Base-by-base conservation (phyloP, 2,888 invertebrate species). In the Tupiocoris notatus region DNA sequence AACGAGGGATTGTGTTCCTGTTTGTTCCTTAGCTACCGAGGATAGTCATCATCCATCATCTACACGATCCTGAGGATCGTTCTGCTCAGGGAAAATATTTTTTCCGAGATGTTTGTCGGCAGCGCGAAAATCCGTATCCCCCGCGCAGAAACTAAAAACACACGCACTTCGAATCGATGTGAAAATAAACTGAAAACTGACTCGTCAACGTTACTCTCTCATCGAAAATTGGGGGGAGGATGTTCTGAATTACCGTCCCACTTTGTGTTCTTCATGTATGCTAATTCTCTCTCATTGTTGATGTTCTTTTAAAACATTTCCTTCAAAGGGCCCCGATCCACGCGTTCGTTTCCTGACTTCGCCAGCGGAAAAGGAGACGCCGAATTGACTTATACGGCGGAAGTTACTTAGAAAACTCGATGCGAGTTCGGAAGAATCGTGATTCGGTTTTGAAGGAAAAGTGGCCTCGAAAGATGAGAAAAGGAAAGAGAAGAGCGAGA, bases 301-400 rank as follows among this genome's bases (percentile, higher is more conserved):
- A n/a, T n/a, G n/a, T n/a, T n/a, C n/a, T n/a, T n/a, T n/a, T n/a
- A n/a, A n/a, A 39, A 39, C 12, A 39, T 39, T 12, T 39, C 39
- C 12, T 39, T 39, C 39, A 39, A 39, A 7, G 39, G 39, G 39
- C 39, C 39, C 39, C 12, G 39, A 39, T 39, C 39, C 39, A n/a
- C n/a, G n/a, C n/a, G n/a, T n/a, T n/a, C n/a, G n/a, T n/a, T n/a
- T n/a, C n/a, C n/a, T n/a, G n/a, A n/a, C n/a, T n/a, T n/a, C n/a
- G n/a, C 39, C 39, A 7, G 12, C 39, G 39, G 39, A 39, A 39
- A 39, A 39, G 39, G 39, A 39, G 39, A 17, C 18, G 54, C 23
- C 25, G 54, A 65, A 65, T 65, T 65, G 65, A 65, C 65, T 65
- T 65, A 65, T 65, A 39, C 65, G 65, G 65, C 65, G 65, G 65